A percentile compares a stretch with the other conserved stretches of the same genome.
Evolutionary conservation across 2,888 invertebrate genomes (phyloP).

Genomic region (Halocaridina rubra): DNA sequence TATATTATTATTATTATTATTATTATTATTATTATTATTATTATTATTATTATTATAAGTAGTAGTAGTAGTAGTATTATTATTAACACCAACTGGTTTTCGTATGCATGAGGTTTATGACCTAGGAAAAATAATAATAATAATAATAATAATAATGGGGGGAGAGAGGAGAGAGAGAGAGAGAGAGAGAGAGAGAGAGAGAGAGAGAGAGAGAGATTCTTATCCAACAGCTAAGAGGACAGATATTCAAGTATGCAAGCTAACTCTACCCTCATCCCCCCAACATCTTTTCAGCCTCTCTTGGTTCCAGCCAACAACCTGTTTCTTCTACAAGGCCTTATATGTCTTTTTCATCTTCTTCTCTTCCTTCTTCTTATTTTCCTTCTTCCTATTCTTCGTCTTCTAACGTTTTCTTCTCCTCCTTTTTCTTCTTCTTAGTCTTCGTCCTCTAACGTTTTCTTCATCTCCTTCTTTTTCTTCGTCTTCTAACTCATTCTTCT

Average conservation of each 20-base stretch:
- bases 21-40: no score
- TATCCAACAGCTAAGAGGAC: background rate
- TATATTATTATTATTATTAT: no score
- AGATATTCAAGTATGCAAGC: background rate
- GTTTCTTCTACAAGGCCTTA: no score
- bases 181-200: background rate
- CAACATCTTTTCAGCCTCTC: background rate
- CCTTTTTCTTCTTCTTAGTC: background rate
- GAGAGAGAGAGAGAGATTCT: background rate
- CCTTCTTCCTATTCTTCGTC: no score
- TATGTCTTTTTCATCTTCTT: no score
- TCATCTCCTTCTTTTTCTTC: background rate
- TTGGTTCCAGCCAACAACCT: no score
- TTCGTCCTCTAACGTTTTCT: background rate
- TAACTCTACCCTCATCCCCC: no score
- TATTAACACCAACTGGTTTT: no score
- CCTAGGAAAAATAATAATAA: background rate
- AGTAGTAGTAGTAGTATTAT: no score
- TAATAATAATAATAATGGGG: background rate
- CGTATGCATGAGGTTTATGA: background rate
- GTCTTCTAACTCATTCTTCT: background rate
- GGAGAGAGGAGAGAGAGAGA: background rate
- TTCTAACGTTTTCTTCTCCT: background rate
- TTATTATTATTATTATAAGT: no score
- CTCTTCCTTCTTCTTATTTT: no score